phyloP scores from a whole-genome alignment of 2,888 invertebrate species.

The Heliconius erato region DNA sequence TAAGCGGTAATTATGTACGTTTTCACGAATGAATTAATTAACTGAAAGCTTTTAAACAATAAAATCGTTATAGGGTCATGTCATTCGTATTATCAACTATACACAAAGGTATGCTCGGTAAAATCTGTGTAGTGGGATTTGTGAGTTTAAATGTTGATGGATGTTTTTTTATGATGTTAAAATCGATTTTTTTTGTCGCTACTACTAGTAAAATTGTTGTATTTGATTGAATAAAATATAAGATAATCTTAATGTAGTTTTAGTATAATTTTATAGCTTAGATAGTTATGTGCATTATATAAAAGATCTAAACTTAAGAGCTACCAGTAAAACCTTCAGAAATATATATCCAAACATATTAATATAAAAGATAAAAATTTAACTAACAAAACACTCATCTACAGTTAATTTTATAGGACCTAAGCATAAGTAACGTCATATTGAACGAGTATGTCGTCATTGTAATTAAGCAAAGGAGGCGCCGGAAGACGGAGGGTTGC shows the following conservation, averaged over 20 bases:
- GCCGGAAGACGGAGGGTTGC: slow-evolving; percentile 75
- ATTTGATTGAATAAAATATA: background rate
- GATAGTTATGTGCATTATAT: background rate
- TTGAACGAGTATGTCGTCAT: slow-evolving; percentile 67
- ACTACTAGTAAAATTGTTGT: background rate
- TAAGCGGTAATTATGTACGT: slow-evolving; percentile 64
- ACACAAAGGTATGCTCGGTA: slow-evolving; percentile 39
- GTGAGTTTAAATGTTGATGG: slow-evolving; percentile 16
- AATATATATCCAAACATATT: background rate
- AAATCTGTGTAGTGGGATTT: slow-evolving; percentile 35
- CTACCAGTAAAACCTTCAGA: background rate
- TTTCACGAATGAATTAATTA: slow-evolving; percentile 54
- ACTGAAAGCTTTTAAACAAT: slow-evolving; percentile 57
- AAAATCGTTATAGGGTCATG: slow-evolving; percentile 51
- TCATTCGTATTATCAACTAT: slow-evolving; percentile 45
- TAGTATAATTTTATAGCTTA: too few relatives aligned
- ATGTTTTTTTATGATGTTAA: slow-evolving; percentile 13
- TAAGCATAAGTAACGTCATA: slow-evolving; percentile 51
- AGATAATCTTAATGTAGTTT: background rate
- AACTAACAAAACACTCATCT: background rate
- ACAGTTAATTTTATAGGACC: slow-evolving; percentile 16
- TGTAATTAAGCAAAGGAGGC: slow-evolving; percentile 83
- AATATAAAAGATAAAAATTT: background rate
- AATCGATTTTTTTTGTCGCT: background rate
- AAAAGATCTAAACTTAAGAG: background rate